Conservation (phyloP, 2,797 vertebrate species). For the Bradypus variegatus region DNA sequence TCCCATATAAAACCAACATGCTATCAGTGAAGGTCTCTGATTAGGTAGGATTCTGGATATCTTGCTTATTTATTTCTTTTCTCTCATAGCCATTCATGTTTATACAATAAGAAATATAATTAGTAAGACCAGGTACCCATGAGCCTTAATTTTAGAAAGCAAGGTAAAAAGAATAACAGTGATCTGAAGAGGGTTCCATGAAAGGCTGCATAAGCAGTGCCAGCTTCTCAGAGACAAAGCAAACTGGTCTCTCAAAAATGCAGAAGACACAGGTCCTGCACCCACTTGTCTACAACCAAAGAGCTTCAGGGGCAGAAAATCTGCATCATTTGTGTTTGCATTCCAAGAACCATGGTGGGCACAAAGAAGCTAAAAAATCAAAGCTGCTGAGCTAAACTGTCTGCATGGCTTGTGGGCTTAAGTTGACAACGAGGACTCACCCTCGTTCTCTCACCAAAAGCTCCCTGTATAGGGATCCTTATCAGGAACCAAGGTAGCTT, state of each 20-base stretch:
- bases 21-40: neutral
- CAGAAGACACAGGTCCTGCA: neutral
- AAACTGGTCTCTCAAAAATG: neutral
- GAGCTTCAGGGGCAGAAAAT: neutral
- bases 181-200: neutral
- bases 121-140: neutral
- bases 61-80: neutral
- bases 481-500: neutral
- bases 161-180: neutral
- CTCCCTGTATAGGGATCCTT: neutral
- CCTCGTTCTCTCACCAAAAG: neutral
- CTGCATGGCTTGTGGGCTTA: neutral
- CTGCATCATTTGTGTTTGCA: neutral
- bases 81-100: neutral
- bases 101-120: neutral
- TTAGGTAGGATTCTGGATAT: neutral
- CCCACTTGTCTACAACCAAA: neutral
- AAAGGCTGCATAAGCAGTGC: neutral
- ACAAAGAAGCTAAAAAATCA: neutral
- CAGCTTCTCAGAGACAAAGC: neutral
- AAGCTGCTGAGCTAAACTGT: neutral
- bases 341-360: neutral
- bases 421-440: neutral
- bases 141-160: constrained; percentile 7
- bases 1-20: neutral